These are phyloP conservation scores for Ciconia maguari DNA, from an alignment of 2,113 vertebrate species.

Conservation along the genomic window DNA sequence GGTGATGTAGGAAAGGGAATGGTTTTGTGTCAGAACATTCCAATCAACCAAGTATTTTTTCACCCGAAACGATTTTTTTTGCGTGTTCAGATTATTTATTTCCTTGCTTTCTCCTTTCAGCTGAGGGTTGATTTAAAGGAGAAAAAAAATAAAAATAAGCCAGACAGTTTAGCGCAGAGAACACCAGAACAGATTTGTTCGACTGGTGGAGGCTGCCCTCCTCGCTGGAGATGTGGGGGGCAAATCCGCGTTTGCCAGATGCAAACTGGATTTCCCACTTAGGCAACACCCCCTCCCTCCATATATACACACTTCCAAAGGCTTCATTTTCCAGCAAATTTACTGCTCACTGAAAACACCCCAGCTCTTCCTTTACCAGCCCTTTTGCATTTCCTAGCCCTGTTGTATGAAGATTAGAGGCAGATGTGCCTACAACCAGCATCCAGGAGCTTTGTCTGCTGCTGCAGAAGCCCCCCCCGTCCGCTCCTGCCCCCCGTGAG, in stretches of 20 bases:
- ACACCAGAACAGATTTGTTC: background rate
- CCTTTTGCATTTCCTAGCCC: background rate
- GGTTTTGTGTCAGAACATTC: background rate
- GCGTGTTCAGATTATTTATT: background rate
- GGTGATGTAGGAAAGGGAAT: background rate
- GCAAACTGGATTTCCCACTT: background rate
- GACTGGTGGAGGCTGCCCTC: background rate
- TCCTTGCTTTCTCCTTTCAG: background rate
- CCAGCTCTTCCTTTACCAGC: background rate
- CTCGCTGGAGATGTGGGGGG: background rate
- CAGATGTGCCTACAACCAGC: background rate
- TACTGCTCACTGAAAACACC: background rate
- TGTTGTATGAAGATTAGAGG: background rate
- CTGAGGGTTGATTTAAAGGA: background rate
- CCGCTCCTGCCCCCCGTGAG: background rate
- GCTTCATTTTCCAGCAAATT: background rate
- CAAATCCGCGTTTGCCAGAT: background rate
- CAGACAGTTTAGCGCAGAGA: background rate
- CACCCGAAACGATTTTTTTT: background rate
- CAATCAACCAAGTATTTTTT: background rate
- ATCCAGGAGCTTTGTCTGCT: background rate
- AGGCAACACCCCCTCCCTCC: too few relatives aligned
- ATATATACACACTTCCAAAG: background rate
- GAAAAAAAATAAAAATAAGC: background rate
- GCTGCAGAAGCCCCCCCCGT: background rate